Conservation (phyloP, 2,888 invertebrate species). For the Lepidonotus clava region DNA sequence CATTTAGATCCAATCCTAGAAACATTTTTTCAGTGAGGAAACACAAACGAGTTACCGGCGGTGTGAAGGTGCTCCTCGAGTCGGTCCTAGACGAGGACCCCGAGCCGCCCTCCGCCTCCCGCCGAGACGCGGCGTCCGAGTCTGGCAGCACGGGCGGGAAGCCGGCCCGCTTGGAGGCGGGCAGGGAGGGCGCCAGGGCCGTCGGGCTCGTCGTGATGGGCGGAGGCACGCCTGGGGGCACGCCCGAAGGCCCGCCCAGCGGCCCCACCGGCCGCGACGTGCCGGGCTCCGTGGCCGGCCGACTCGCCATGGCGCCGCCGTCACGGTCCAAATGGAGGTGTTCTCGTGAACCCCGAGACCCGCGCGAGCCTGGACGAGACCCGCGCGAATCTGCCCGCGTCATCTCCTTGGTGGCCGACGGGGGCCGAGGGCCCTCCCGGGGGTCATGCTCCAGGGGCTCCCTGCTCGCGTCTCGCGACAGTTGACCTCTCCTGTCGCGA, state of each 20-base stretch:
- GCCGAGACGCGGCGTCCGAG: background rate
- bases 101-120: background rate
- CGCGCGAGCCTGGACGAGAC: constrained; percentile 9
- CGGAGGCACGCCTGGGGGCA: constrained; percentile 24
- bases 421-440: background rate
- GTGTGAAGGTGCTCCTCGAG: constrained; percentile 21
- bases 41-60: constrained; percentile 2
- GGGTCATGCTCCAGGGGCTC: background rate
- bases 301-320: background rate
- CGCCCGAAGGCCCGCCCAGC: constrained; percentile 12
- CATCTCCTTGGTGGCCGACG: background rate
- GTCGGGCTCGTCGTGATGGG: constrained; percentile 43
- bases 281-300: constrained; percentile 34
- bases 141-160: constrained; percentile 44
- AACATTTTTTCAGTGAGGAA: no score
- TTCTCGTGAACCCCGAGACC: constrained; percentile 3
- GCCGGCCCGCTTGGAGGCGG: constrained; percentile 46
- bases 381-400: background rate
- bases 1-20: no score
- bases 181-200: constrained; percentile 19
- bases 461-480: constrained; percentile 3
- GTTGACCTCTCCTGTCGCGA: background rate
- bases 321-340: background rate
- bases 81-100: background rate
- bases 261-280: background rate